Conservation (phyloP, 2,113 vertebrate genomes). For the Entelurus aequoreus region DNA sequence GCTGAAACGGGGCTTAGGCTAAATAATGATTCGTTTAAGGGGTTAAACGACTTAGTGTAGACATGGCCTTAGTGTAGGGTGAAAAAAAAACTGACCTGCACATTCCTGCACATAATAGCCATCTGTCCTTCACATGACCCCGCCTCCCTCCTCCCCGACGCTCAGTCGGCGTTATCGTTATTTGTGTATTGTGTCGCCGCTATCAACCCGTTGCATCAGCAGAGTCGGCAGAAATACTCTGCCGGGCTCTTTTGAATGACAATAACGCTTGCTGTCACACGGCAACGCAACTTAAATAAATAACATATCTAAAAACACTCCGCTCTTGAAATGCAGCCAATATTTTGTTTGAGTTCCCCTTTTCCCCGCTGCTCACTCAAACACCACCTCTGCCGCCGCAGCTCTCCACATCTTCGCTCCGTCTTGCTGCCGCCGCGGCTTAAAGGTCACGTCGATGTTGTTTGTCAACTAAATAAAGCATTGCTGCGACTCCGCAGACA, state of each 20-base stretch:
- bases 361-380: conserved; percentile 1
- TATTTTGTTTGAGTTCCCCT: conserved; percentile 11
- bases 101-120: conserved; percentile 45
- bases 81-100: conserved; percentile 34
- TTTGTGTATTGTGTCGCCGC: conserved; percentile 31
- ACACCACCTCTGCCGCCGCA: neutral
- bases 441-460: conserved; percentile 75
- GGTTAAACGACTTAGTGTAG: too few relatives aligned
- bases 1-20: too few relatives aligned
- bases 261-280: neutral
- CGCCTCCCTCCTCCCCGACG: neutral
- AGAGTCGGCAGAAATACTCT: conserved; percentile 39
- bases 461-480: conserved; percentile 74
- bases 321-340: conserved; percentile 14
- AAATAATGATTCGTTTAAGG: too few relatives aligned
- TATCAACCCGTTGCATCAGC: conserved; percentile 57
- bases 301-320: neutral
- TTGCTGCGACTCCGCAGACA: conserved; percentile 5
- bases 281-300: neutral
- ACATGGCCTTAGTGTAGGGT: neutral
- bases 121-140: conserved; percentile 62
- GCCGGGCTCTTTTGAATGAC: neutral
- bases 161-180: conserved; percentile 40
- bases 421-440: conserved; percentile 58
- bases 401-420: conserved; percentile 33